A percentile compares a stretch with the other conserved stretches of the same genome.
These are phyloP conservation scores for Calameuta pallipes DNA, from an alignment of 2,888 invertebrate genomes.

Conservation along the genomic window DNA sequence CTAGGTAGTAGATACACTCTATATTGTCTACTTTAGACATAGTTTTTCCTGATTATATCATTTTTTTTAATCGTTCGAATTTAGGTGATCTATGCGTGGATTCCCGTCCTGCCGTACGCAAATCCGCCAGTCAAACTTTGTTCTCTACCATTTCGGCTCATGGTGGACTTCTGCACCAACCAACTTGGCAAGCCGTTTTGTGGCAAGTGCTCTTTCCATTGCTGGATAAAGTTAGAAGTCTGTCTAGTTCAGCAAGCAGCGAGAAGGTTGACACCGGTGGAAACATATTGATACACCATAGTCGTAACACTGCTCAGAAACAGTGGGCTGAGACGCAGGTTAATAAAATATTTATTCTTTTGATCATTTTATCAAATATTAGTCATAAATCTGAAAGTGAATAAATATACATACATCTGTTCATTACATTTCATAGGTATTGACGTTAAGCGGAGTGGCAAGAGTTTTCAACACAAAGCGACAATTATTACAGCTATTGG, in stretches of 20 bases:
- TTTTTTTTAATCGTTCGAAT: neutral
- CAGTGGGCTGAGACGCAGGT: slow-evolving; percentile 99
- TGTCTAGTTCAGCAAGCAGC: slow-evolving; percentile 77
- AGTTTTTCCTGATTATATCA: neutral
- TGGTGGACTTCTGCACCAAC: slow-evolving; percentile 85
- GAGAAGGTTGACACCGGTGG: slow-evolving; percentile 91
- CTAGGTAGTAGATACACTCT: slow-evolving; percentile 70
- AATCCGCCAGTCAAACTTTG: slow-evolving; percentile 96
- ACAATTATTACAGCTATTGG: slow-evolving; percentile 82
- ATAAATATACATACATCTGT: neutral
- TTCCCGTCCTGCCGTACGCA: slow-evolving; percentile 93
- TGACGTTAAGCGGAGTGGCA: slow-evolving; percentile 91
- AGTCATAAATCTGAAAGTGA: too few relatives aligned
- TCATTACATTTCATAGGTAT: slow-evolving; percentile 69
- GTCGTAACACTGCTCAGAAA: slow-evolving; percentile 97
- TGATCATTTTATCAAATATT: too few relatives aligned
- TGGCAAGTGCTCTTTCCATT: slow-evolving; percentile 97
- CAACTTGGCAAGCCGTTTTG: slow-evolving; percentile 94
- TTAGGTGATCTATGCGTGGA: slow-evolving; percentile 93
- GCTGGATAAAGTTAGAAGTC: slow-evolving; percentile 87
- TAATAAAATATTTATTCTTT: slow-evolving; percentile 15
- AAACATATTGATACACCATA: slow-evolving; percentile 97
- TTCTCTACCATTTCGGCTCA: slow-evolving; percentile 98
- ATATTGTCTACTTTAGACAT: neutral
- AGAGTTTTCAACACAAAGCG: slow-evolving; percentile 93